These are phyloP conservation scores for Halcyon senegalensis DNA, from an alignment of 2,113 vertebrate species.

Conservation along the genomic window DNA sequence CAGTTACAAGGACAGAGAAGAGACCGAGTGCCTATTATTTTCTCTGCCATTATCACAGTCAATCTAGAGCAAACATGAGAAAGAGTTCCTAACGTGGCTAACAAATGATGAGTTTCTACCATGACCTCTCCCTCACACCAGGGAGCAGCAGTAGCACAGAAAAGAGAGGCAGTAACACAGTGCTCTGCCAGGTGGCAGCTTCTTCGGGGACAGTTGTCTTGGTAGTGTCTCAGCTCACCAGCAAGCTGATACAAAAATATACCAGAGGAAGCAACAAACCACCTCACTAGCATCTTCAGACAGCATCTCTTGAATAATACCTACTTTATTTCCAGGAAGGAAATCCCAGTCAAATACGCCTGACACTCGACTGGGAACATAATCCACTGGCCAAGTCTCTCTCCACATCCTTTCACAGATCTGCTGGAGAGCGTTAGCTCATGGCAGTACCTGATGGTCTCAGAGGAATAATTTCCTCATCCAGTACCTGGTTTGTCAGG, in stretches of 20 bases:
- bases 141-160: conserved; percentile 25
- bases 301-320: background rate
- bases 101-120: background rate
- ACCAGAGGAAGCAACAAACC: background rate
- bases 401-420: background rate
- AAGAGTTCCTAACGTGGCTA: background rate
- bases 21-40: background rate
- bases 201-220: background rate
- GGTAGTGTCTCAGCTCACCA: background rate
- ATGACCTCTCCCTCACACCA: background rate
- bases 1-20: background rate
- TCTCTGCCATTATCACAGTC: background rate
- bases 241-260: background rate
- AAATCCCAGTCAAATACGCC: background rate
- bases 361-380: background rate
- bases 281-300: background rate
- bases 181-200: background rate
- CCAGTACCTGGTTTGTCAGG: background rate
- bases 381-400: background rate
- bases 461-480: background rate
- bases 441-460: background rate
- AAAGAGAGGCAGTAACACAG: background rate
- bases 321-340: background rate
- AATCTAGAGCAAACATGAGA: background rate
- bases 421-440: background rate